These are phyloP conservation scores for Catharus minimus DNA, from an alignment of 2,113 vertebrate genomes.

Conservation along the genomic window DNA sequence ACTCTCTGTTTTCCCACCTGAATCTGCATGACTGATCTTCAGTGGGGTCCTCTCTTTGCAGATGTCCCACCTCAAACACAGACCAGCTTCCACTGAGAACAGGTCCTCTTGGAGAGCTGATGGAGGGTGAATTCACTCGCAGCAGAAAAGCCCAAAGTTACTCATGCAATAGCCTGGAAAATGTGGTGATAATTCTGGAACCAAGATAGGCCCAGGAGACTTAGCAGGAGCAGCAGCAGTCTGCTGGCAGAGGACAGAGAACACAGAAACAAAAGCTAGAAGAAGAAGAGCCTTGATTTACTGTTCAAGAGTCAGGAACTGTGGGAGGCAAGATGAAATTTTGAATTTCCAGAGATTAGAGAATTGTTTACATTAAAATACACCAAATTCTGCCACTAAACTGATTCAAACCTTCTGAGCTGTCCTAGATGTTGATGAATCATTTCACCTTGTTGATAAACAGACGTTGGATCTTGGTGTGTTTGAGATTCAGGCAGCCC, in stretches of 20 bases:
- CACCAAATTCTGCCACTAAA: neutral
- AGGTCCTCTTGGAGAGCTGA: neutral
- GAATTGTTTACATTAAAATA: neutral
- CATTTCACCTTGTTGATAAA: neutral
- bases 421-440: neutral
- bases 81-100: neutral
- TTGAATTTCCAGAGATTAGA: neutral
- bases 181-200: neutral
- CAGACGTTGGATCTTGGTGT: rapidly evolving
- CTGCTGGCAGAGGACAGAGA: neutral
- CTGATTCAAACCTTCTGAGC: neutral
- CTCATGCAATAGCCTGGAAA: neutral
- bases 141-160: neutral
- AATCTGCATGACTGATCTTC: neutral
- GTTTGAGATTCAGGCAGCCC: neutral
- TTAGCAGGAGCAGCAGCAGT: neutral
- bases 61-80: neutral
- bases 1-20: neutral
- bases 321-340: neutral
- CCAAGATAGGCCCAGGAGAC: neutral
- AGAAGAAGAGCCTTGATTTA: neutral
- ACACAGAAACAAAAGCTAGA: neutral
- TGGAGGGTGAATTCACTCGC: neutral
- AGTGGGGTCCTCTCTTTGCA: neutral
- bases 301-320: neutral